Evolutionary conservation across 2,888 invertebrate species (phyloP).

Genomic region (Mimas tiliae): DNA sequence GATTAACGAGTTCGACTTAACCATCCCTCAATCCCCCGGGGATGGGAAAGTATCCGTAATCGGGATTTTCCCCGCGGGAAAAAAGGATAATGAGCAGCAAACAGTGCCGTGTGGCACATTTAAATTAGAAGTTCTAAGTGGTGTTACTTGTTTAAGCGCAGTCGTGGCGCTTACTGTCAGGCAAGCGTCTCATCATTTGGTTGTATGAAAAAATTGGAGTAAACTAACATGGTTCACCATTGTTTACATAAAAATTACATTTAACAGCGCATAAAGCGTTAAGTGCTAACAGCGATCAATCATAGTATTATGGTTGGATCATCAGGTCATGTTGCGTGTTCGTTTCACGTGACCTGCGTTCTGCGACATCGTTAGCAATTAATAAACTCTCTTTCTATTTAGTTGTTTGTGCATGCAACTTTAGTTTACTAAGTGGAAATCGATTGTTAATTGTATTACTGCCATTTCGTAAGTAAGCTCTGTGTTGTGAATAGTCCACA

Average conservation of each 20-base stretch:
- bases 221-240: background rate
- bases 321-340: conserved; percentile 67
- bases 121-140: no score
- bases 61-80: no score
- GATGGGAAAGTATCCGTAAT: no score
- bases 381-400: conserved; percentile 37
- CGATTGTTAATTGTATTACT: background rate
- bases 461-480: background rate
- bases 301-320: conserved; percentile 67
- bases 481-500: no score
- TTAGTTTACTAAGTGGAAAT: conserved; percentile 31
- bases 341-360: conserved; percentile 59
- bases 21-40: no score
- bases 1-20: no score
- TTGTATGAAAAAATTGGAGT: no score
- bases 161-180: no score
- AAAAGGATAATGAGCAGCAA: no score
- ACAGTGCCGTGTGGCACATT: no score
- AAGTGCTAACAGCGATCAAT: conserved; percentile 74
- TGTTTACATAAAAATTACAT: background rate
- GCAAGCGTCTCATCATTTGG: no score
- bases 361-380: conserved; percentile 57
- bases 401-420: conserved; percentile 32
- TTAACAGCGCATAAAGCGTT: conserved; percentile 53
- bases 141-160: no score